Conservation (phyloP, 2,888 invertebrate genomes). For the Eugnorisma glareosa region DNA sequence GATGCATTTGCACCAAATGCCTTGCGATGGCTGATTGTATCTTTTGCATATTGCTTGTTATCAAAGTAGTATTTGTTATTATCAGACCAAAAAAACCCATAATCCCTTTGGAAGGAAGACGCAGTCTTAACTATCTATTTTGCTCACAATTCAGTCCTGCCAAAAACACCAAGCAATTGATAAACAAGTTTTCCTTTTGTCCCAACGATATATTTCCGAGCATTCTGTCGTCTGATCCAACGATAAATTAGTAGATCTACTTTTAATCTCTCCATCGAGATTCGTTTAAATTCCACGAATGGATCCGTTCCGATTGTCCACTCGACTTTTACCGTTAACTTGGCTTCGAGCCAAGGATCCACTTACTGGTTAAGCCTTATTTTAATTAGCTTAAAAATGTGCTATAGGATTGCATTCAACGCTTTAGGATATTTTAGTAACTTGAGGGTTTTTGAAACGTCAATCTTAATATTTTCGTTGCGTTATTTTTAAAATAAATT, state of each 20-base stretch:
- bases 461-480: background rate
- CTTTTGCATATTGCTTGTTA: too few relatives aligned
- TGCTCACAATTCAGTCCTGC: background rate
- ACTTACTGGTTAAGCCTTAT: conserved; percentile 41
- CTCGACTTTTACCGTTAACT: conserved; percentile 51
- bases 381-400: conserved; percentile 52
- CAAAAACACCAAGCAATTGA: conserved; percentile 4
- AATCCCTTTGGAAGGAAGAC: background rate
- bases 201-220: conserved; percentile 17
- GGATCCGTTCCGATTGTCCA: conserved; percentile 50
- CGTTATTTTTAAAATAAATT: background rate
- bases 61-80: background rate
- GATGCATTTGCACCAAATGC: background rate
- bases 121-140: background rate
- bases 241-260: conserved; percentile 54
- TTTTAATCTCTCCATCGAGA: conserved; percentile 56
- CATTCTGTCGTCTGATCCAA: conserved; percentile 31
- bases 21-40: background rate
- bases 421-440: background rate
- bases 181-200: conserved; percentile 7
- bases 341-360: conserved; percentile 52
- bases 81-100: background rate
- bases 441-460: background rate
- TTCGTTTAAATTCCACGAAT: conserved; percentile 51
- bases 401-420: background rate